phyloP scores from a whole-genome alignment of 1,140 invertebrate species.

The Hesperophylax magnus region DNA sequence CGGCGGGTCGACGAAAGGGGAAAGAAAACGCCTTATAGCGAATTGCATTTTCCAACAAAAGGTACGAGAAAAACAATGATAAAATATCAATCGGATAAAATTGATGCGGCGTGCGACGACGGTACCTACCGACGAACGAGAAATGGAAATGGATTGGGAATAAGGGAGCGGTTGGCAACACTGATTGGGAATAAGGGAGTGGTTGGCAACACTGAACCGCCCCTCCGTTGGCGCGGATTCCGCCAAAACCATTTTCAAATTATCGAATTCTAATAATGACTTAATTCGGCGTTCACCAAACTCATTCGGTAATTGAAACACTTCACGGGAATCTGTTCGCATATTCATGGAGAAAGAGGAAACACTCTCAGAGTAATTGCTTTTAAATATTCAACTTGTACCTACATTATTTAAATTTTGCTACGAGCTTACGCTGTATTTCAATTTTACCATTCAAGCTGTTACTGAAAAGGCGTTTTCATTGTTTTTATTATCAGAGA shows the following conservation, averaged over 20 bases:
- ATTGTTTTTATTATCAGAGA: too few relatives aligned
- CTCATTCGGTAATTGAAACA: constrained; percentile 5
- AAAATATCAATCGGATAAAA: constrained; percentile 50
- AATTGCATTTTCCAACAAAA: constrained; percentile 33
- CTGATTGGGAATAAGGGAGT: constrained; percentile 23
- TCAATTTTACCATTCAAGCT: background rate
- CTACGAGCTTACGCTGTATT: too few relatives aligned
- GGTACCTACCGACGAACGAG: constrained; percentile 18
- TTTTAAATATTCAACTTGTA: background rate
- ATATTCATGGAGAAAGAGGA: background rate
- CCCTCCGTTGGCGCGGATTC: background rate
- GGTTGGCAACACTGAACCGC: too few relatives aligned
- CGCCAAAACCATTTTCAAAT: constrained; percentile 31
- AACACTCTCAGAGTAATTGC: too few relatives aligned
- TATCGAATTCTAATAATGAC: constrained; percentile 15
- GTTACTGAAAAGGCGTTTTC: background rate
- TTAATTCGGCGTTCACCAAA: constrained; percentile 1
- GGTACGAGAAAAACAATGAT: constrained; percentile 49
- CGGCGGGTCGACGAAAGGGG: background rate
- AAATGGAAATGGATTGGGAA: constrained; percentile 51
- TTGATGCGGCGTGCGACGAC: constrained; percentile 30
- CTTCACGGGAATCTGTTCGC: background rate
- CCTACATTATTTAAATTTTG: background rate
- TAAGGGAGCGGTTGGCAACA: background rate
- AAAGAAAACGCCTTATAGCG: constrained; percentile 11